Conservation (phyloP, 2,888 invertebrate species). For the Lycaena phlaeas region DNA sequence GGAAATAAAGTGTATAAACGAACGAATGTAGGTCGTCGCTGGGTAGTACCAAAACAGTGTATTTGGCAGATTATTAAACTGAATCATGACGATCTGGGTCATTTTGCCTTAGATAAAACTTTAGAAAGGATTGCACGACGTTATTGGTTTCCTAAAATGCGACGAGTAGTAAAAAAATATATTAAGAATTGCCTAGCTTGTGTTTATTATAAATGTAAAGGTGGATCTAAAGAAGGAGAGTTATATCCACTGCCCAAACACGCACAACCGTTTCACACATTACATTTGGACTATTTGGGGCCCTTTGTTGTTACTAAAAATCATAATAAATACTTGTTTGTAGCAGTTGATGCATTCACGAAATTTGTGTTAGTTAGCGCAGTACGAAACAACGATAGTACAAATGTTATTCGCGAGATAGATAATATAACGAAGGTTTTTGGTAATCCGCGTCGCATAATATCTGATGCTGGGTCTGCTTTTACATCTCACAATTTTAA, state of each 20-base stretch:
- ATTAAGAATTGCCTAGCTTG: not conserved
- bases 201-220: slow-evolving; percentile 5
- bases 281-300: not conserved
- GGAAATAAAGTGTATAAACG: slow-evolving; percentile 22
- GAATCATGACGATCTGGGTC: slow-evolving; percentile 22
- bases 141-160: not conserved
- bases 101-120: slow-evolving; percentile 6
- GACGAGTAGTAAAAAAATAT: not conserved
- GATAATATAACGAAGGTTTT: not conserved
- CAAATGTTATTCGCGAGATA: not conserved
- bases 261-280: slow-evolving; percentile 3
- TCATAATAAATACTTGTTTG: not conserved
- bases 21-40: slow-evolving; percentile 23
- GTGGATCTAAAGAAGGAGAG: not conserved
- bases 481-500: not conserved
- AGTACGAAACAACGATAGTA: not conserved
- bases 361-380: slow-evolving; percentile 3
- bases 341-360: not conserved
- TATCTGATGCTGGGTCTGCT: not conserved
- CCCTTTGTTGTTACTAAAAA: not conserved
- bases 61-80: slow-evolving; percentile 22
- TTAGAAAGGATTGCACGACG: not conserved
- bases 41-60: slow-evolving; percentile 25
- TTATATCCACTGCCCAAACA: slow-evolving; percentile 10
- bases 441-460: not conserved